Base-by-base conservation (phyloP, 2,113 vertebrate genomes). In the Azemiops feae region DNA sequence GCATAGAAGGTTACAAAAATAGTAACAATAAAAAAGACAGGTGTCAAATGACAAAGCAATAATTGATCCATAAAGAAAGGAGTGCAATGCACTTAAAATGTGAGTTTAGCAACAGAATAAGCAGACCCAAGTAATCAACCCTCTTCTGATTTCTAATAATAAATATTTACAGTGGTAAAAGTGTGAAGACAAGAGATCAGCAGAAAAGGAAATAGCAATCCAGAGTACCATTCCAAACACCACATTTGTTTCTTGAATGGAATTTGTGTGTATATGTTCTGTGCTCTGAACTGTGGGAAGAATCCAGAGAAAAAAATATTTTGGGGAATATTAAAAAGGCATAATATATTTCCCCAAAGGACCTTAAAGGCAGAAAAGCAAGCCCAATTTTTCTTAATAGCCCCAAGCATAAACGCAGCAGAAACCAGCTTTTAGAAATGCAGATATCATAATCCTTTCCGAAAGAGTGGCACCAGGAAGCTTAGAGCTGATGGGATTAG, bases 81-180 rank as follows among this genome's bases (percentile, higher is more conserved):
- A 54, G 8, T 85, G 47, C n/a, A 89, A 58, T 92, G 64, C 39
- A 55, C 89, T 92, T 92, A 92, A 89, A 92, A 22, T 81, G 34
- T 81, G 18, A 43, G 34, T 81, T 81, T 81, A 81, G 18, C 74
- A 43, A 43, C 3, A 81, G 18, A 81, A 81, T 81, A 43, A 81
- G 34, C 74, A 81, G 34, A 7, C 3, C 34, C 22, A 34, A 43
- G 6, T 81, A 81, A 43, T 81, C 18, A 22, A 81, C 18, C 74
- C 20, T 43, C 7, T 34, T 81, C 34, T 81, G 74, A 81, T 81
- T 81, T 43, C 34, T 43, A 22, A 43, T 23, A 43, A 34, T 81
- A 43, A 81, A 43, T 81, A 81, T 39, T 81, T 81, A 8, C 6
- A 81, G 20, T 81, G 34, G 18, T 81, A 81, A 81, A 43, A 43